Percentiles rank a stretch among this genome's conserved stretches.
Conservation (phyloP, 2,113 vertebrate species). For the Nycticebus coucang region DNA sequence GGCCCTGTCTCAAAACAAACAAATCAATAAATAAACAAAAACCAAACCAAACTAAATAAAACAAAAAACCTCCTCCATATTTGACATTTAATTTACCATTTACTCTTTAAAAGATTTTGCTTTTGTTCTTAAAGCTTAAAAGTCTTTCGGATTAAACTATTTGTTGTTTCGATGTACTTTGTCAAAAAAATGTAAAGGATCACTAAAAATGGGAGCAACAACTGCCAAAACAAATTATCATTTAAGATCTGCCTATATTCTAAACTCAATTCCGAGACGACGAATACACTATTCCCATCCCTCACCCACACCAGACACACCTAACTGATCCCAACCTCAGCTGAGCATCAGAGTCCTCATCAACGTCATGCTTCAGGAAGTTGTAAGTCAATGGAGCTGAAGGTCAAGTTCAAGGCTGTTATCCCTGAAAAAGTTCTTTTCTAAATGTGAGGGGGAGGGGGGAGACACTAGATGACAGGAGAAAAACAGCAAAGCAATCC, state of each 20-base stretch:
- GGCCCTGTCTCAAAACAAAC: too few species aligned
- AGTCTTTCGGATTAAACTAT: background rate
- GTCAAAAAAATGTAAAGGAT: background rate
- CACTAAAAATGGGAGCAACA: conserved; percentile 33
- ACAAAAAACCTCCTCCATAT: background rate
- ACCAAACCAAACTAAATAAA: too few species aligned
- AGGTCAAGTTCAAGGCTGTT: background rate
- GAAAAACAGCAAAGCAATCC: background rate
- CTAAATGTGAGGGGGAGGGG: background rate
- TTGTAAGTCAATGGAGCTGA: background rate
- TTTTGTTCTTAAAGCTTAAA: conserved; percentile 4
- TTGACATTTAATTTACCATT: conserved; percentile 34
- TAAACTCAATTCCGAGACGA: background rate
- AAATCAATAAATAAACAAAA: too few species aligned
- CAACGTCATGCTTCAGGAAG: background rate
- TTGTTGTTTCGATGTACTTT: background rate
- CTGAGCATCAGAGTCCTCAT: background rate
- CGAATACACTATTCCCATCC: background rate
- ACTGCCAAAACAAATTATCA: background rate
- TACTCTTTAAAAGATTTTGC: conserved; percentile 11
- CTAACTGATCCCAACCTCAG: background rate
- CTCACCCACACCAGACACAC: background rate
- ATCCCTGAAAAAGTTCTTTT: background rate
- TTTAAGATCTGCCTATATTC: background rate
- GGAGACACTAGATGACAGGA: background rate